phyloP scores from a whole-genome alignment of 1,140 invertebrate species.

The Stegodyphus dumicola region DNA sequence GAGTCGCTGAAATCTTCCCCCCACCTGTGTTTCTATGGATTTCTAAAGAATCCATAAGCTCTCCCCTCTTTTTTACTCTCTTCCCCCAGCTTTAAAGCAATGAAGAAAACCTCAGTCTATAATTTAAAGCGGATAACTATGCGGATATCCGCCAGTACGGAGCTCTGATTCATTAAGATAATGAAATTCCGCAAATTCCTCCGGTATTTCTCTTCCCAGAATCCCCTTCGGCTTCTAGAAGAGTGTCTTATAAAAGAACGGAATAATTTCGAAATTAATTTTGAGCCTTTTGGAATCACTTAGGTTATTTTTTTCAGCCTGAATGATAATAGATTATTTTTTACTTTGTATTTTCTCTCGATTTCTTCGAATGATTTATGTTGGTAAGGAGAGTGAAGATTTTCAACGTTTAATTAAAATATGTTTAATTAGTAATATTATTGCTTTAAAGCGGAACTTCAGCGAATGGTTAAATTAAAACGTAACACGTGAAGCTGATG shows the following conservation, averaged over 20 bases:
- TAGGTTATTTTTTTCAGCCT: background rate
- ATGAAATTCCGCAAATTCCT: constrained; percentile 59
- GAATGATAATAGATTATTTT: background rate
- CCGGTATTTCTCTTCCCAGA: constrained; percentile 18
- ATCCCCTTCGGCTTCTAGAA: background rate
- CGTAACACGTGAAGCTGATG: too few species aligned
- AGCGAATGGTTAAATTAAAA: too few species aligned
- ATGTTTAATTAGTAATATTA: constrained; percentile 44
- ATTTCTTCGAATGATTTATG: constrained; percentile 35
- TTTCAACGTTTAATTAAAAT: constrained; percentile 55
- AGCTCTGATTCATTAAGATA: constrained; percentile 59
- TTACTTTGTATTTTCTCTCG: background rate
- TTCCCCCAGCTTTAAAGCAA: constrained; percentile 19
- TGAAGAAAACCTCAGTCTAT: constrained; percentile 59
- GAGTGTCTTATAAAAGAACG: constrained; percentile 6
- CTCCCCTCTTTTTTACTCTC: too few species aligned
- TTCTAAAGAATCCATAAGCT: constrained; percentile 12
- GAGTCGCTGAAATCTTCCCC: constrained; percentile 19
- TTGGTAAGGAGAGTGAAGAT: background rate
- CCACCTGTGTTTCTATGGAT: background rate
- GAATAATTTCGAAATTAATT: constrained; percentile 59
- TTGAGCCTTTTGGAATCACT: constrained; percentile 4
- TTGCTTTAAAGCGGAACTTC: background rate
- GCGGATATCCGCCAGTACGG: constrained; percentile 42
- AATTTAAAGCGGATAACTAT: constrained; percentile 60